Evolutionary conservation across 1,140 invertebrate genomes (phyloP).

Genomic region (Psix sp.): DNA sequence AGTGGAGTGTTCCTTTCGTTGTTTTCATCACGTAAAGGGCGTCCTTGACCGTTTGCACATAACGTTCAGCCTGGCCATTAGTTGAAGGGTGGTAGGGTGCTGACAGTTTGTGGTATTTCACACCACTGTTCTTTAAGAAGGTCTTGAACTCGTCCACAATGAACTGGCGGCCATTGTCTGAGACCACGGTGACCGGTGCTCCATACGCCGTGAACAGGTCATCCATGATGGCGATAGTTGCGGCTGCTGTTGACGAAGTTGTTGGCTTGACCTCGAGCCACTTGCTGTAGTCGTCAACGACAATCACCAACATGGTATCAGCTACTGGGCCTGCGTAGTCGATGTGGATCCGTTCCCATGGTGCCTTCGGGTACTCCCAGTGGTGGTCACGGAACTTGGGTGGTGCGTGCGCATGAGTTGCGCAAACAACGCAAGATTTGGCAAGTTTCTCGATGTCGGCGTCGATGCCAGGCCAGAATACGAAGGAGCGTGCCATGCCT

Average conservation of each 20-base stretch:
- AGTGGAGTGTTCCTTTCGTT: conserved; percentile 4
- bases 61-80: conserved; percentile 67
- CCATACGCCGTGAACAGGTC: conserved; percentile 59
- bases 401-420: conserved; percentile 21
- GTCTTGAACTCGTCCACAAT: conserved; percentile 58
- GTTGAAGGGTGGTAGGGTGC: conserved; percentile 65
- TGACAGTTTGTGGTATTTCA: conserved; percentile 58
- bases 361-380: conserved; percentile 60
- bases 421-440: conserved; percentile 21
- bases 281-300: conserved; percentile 75
- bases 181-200: conserved; percentile 51
- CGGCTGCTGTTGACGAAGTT: conserved; percentile 16
- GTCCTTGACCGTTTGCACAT: conserved; percentile 64
- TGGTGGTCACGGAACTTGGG: conserved; percentile 30
- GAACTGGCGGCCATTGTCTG: conserved; percentile 63
- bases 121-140: conserved; percentile 54
- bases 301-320: conserved; percentile 67
- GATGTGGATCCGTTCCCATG: conserved; percentile 73
- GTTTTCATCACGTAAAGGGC: conserved; percentile 33
- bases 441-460: conserved; percentile 66
- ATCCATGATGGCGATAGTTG: conserved; percentile 52
- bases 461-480: conserved; percentile 72
- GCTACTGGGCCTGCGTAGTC: conserved; percentile 74
- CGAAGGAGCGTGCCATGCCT: conserved; percentile 70
- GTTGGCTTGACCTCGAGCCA: conserved; percentile 65